These are phyloP conservation scores for Perca schrenkii DNA, from an alignment of 2,113 vertebrate genomes.

Conservation along the genomic window DNA sequence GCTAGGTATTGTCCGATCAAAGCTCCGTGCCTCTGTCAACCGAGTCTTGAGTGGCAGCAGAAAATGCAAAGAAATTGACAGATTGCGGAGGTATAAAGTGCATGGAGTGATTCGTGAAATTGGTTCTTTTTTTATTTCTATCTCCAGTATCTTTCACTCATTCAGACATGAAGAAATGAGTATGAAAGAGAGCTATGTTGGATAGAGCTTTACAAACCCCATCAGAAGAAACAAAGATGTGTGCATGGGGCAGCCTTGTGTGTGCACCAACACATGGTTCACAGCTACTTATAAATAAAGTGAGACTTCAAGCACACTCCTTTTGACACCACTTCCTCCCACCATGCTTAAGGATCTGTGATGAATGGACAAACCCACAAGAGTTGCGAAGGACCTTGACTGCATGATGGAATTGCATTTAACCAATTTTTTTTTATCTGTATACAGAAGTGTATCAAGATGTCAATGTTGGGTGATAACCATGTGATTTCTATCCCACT, in stretches of 20 bases:
- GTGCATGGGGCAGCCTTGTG: slow-evolving; percentile 22
- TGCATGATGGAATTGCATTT: slow-evolving; percentile 85
- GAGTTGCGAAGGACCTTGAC: slow-evolving; percentile 59
- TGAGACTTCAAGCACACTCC: slow-evolving; percentile 70
- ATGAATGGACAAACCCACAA: slow-evolving; percentile 43
- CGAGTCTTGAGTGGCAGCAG: slow-evolving; percentile 37
- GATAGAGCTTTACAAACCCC: slow-evolving; percentile 42
- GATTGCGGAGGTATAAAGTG: slow-evolving; percentile 55
- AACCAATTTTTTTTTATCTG: slow-evolving; percentile 72
- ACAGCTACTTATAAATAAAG: slow-evolving; percentile 28
- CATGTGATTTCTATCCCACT: slow-evolving; percentile 82
- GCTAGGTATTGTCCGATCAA: slow-evolving; percentile 38
- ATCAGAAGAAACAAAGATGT: slow-evolving; percentile 34
- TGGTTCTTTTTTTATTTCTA: slow-evolving; percentile 66
- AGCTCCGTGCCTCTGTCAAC: slow-evolving; percentile 46
- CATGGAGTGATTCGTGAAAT: slow-evolving; percentile 75
- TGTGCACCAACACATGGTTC: slow-evolving; percentile 41
- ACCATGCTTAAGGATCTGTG: slow-evolving; percentile 42
- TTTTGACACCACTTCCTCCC: slow-evolving; percentile 50
- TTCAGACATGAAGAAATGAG: slow-evolving; percentile 40
- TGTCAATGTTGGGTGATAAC: slow-evolving; percentile 81
- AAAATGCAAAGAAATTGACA: slow-evolving; percentile 63
- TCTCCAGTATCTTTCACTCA: slow-evolving; percentile 54
- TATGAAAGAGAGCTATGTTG: slow-evolving; percentile 10
- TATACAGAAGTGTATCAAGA: slow-evolving; percentile 80